Conservation (phyloP, 35 echinoderm and acorn worm species). For the Apostichopus parvimensis region DNA sequence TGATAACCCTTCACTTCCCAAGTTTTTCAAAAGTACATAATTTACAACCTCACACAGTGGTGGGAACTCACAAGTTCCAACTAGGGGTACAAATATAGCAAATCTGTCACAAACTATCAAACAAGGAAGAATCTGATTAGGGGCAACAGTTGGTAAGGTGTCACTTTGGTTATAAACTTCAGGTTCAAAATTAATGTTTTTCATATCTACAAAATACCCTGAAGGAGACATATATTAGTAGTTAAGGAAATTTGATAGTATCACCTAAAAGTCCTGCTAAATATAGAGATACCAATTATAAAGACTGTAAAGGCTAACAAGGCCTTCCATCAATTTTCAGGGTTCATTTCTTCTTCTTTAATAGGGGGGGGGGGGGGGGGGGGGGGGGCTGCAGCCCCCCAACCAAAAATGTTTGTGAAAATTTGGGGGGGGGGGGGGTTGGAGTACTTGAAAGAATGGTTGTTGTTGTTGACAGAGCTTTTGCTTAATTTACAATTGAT, state of each 20-base stretch:
- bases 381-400: too few species aligned
- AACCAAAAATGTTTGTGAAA: too few species aligned
- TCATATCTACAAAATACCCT: not conserved
- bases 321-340: not conserved
- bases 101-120: not conserved
- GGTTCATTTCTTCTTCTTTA: not conserved
- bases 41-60: not conserved
- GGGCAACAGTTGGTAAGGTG: not conserved
- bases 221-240: not conserved
- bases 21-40: not conserved
- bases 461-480: too few species aligned
- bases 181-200: not conserved
- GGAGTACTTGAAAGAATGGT: too few species aligned
- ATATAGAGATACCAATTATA: not conserved
- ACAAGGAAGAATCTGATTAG: not conserved
- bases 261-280: not conserved
- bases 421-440: too few species aligned
- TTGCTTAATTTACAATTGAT: too few species aligned
- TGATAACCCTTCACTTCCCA: not conserved
- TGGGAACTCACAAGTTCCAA: not conserved
- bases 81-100: not conserved
- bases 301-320: not conserved
- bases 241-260: not conserved
- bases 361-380: not conserved
- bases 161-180: not conserved